Evolutionary conservation across 2,113 vertebrate genomes (phyloP), one percentile per base, ranked within the genome.

Genomic region (Puntigrus tetrazona): DNA sequence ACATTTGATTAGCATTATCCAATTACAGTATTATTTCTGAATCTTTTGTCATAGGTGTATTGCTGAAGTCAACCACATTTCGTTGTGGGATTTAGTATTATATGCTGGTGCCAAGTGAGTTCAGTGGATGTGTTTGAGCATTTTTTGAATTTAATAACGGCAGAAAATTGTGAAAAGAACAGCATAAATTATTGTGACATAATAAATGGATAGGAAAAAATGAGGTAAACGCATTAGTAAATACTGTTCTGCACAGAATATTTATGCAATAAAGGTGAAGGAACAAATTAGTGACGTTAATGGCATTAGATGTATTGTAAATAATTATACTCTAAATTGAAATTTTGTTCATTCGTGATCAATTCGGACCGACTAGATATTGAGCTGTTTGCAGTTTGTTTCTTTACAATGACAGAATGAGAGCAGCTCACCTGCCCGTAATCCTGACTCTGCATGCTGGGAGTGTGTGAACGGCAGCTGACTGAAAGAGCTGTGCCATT

Each of bases 401-500:
- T 78, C 52, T 78, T 11, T 3, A 41, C 59, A 31, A 70, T 5
- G 22, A 57, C 75, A 78, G 75, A 75, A 29, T 50, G 73, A 78
- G 34, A 25, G 50, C 31, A 38, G 14, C 11, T 43, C 29, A 63
- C 36, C 38, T 29, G 55, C 36, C 8, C 38, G 31, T 78, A 27
- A 63, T 43, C 13, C n/a, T 47, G 59, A 47, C 61, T 67, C 41
- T 80, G 41, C 55, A 34, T 80, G 78, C 31, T 80, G 38, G 9
- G 41, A 65, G 41, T 47, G 61, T 45, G 18, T 47, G 78, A 80
- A 43, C 10, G 11, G 82, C 91, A 41, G 11, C 84, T 57, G 31
- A 47, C 47, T 27, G 81, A 57, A 87, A 88, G 31, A 81, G 41
- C 86, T 87, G 85, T 79, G 82, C 76, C 67, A 78, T 16, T 50